These are phyloP conservation scores for Monopis laevigella DNA, from an alignment of 2,888 invertebrate species.

Conservation along the genomic window DNA sequence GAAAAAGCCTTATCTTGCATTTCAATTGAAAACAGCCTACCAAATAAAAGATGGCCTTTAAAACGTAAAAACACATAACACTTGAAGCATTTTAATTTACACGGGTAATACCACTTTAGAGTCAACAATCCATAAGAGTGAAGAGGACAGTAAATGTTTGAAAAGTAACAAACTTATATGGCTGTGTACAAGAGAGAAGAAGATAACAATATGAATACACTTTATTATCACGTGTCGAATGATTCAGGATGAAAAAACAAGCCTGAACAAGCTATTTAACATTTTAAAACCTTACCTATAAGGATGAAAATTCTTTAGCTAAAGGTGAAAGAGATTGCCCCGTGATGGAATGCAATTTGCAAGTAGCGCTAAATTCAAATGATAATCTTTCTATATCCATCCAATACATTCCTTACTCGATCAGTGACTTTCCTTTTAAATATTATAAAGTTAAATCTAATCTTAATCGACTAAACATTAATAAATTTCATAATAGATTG, in stretches of 20 bases:
- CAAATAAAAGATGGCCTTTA: slow-evolving; percentile 29
- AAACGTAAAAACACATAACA: background rate
- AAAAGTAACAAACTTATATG: background rate
- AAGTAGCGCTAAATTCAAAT: background rate
- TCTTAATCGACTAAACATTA: no score
- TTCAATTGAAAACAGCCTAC: slow-evolving; percentile 36
- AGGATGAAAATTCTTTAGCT: no score
- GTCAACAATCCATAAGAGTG: slow-evolving; percentile 31
- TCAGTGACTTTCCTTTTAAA: no score
- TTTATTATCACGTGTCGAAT: slow-evolving; percentile 1
- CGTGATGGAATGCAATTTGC: background rate
- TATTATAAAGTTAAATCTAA: no score
- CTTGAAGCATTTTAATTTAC: slow-evolving; percentile 22
- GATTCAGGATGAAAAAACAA: background rate
- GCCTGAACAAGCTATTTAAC: no score
- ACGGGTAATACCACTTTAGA: slow-evolving; percentile 28
- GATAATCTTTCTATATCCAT: background rate
- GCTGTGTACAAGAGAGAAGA: background rate
- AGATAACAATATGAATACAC: background rate
- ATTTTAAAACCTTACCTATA: no score
- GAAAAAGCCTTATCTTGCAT: slow-evolving; percentile 31
- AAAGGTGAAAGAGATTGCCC: background rate
- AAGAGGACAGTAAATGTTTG: slow-evolving; percentile 27
- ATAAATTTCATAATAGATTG: no score
- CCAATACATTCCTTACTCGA: no score